Base-by-base conservation (phyloP, 2,888 invertebrate species). In the Drosophila mercatorum region DNA sequence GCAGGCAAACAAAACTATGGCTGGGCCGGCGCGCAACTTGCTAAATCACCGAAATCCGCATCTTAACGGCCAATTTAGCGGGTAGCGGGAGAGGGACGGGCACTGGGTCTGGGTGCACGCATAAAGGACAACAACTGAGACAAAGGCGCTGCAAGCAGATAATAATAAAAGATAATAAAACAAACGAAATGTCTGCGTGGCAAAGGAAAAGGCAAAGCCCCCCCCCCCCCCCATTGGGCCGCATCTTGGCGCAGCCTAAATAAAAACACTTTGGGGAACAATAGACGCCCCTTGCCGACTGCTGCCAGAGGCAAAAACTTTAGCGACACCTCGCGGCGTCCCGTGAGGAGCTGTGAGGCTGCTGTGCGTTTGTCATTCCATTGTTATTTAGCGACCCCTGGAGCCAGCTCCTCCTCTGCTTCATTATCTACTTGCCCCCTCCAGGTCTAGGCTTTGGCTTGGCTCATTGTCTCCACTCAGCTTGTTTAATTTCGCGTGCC, bases 41-140 rank as follows among this genome's bases (percentile, higher is more conserved):
- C 46, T 83, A 86, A 88, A 88, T 87, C 84, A 87, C 80, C 56
- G 49, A 78, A 80, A 86, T 75, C 75, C 86, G 71, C 84, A 89
- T 86, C 90, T 86, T 89, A 86, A 90, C 89, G 89, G 86, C 88
- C 90, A 89, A 86, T 86, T 90, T 90, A 61, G 85, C 88, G 68
- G 56, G 12, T 0, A n/a, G 38, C 53, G 5, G 60, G 55, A 41
- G 40, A 56, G 14, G 49, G 43, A 26, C 31, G 22, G 28, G 28
- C 5, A 5, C 5, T 28, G 28, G 28, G 28, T 4, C 5, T 28
- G 46, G 46, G 12, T 10, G 52, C 58, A 62, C 49, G 6, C 51
- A 63, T 49, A 68, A 72, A 52, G 53, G 66, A 67, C 62, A 68
- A 70, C 65, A 79, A 70, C 59, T 44, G 64, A 75, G 60, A 78